Base-by-base conservation (phyloP, 2,888 invertebrate genomes). In the Erebia ligea region DNA sequence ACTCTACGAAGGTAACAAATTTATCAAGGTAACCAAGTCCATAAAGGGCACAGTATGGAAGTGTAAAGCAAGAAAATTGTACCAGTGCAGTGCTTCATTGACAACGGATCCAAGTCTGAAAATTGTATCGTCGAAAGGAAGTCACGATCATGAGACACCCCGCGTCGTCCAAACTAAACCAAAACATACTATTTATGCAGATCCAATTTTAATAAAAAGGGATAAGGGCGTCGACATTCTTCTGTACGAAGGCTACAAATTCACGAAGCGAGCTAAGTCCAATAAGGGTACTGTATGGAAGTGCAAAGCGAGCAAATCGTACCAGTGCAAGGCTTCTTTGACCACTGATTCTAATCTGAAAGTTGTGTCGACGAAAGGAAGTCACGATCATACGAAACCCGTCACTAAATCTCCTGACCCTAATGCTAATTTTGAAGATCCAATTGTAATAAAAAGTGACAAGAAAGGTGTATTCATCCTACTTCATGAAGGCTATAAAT, bases 41-140 rank as follows among this genome's bases (percentile, higher is more conserved):
- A 92, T 90, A 73, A 91, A 88, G 57, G 92, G 92, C 0, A 82
- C 81, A 0, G 88, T 90, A 0, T 93, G 92, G 92, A 91, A 88
- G 69, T 93, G 92, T 72, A 81, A 85, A 0, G 78, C 81, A 2
- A 88, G 85, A 67, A 91, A 91, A 76, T 76, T 79, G 0, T 87
- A 89, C 0, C 84, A 83, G 0, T 93, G 92, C 68, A 81, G 84
- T 17, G 90, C 86, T 0, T 81, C 79, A 1, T 63, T 90, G 9
- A 85, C 85, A 0, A 92, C 92, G 0, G 92, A 92, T 75, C 85
- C 88, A 4, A 81, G 84, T 71, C 78, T 92, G 5, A 84, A 87
- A 48, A 81, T 92, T 0, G 86, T 93, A 0, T 70, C 79, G 0
- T 76, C 61, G 6, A 90, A 86, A 72, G 84, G 84, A 0, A 73